Evolutionary conservation across 2,888 invertebrate genomes (phyloP).

Genomic region (Koerneria pararmatus): DNA sequence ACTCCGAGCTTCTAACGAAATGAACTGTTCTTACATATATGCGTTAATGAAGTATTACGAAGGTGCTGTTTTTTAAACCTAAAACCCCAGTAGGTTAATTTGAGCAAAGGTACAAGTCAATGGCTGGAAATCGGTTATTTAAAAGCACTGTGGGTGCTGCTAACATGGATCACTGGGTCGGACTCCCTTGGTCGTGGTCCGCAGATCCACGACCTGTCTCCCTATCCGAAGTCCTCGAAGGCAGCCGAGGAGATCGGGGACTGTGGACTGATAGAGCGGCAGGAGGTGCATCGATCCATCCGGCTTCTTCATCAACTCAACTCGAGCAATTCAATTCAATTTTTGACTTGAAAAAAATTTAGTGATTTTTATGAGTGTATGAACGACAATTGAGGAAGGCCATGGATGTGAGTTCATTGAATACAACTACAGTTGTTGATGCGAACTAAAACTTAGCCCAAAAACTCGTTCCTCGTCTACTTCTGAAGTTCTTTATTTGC

Average conservation of each 20-base stretch:
- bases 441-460: too few species aligned
- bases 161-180: conserved; percentile 23
- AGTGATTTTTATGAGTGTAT: neutral
- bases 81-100: too few species aligned
- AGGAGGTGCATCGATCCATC: conserved; percentile 27
- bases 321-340: too few species aligned
- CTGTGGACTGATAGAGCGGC: conserved; percentile 38
- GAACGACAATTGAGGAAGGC: neutral
- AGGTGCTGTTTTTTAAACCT: too few species aligned
- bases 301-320: neutral
- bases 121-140: too few species aligned
- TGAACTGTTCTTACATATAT: too few species aligned
- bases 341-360: neutral
- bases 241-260: conserved; percentile 48
- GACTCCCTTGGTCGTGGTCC: conserved; percentile 22
- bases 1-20: too few species aligned
- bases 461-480: too few species aligned
- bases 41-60: too few species aligned
- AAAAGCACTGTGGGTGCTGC: neutral
- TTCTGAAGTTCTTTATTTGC: too few species aligned
- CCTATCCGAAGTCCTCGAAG: conserved; percentile 44
- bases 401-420: neutral
- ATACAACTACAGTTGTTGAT: neutral
- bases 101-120: too few species aligned
- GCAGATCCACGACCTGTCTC: conserved; percentile 29